These are phyloP conservation scores for Lordiphosa clarofinis DNA, from an alignment of 1,140 invertebrate species.

Conservation along the genomic window DNA sequence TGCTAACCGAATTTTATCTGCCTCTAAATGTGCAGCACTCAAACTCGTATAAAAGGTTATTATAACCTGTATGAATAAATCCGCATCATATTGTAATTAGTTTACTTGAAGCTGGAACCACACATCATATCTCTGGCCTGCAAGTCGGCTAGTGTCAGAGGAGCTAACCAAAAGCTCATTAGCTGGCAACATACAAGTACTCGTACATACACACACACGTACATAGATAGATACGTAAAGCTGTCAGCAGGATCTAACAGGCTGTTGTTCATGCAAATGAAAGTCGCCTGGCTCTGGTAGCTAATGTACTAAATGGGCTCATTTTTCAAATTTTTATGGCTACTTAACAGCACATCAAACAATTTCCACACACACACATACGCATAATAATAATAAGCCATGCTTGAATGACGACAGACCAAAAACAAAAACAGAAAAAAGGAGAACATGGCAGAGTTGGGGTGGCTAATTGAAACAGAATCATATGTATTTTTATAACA, in stretches of 20 bases:
- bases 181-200: constrained; percentile 14
- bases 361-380: constrained; percentile 40
- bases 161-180: constrained; percentile 65
- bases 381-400: constrained; percentile 38
- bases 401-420: constrained; percentile 32
- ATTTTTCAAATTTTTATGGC: constrained; percentile 74
- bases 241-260: constrained; percentile 27
- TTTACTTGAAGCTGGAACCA: too few relatives aligned
- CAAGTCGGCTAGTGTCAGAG: too few relatives aligned
- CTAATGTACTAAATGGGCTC: constrained; percentile 71
- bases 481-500: constrained; percentile 62
- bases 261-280: constrained; percentile 59
- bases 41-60: too few relatives aligned
- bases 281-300: constrained; percentile 35
- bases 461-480: constrained; percentile 16
- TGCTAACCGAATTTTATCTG: too few relatives aligned
- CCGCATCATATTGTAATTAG: too few relatives aligned
- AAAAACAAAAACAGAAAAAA: background rate
- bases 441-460: background rate
- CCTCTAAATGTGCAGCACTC: too few relatives aligned
- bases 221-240: background rate
- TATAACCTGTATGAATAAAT: too few relatives aligned
- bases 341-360: constrained; percentile 76
- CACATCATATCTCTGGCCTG: too few relatives aligned
- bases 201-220: constrained; percentile 30